phyloP scores from a whole-genome alignment of 2,113 vertebrate species.

The Platycercus adscitus region DNA sequence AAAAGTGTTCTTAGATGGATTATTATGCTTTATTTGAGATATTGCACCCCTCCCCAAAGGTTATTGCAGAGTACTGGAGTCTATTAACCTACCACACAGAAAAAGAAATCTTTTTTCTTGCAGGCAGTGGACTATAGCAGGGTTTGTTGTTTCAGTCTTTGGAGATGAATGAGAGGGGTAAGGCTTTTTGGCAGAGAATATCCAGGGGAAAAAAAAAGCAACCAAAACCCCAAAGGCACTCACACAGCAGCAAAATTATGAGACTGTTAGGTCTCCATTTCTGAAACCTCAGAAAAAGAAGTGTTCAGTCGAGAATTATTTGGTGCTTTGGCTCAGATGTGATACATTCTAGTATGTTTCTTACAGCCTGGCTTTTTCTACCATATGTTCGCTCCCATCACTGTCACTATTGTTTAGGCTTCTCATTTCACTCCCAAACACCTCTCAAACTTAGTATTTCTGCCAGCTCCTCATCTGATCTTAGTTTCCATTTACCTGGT shows the following conservation, averaged over 20 bases:
- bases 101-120: neutral
- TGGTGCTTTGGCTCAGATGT: neutral
- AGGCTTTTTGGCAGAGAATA: neutral
- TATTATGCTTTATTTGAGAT: neutral
- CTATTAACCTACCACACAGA: neutral
- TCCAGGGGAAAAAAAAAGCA: fast-evolving
- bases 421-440: neutral
- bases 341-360: neutral
- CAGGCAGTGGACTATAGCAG: neutral
- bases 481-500: neutral
- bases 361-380: neutral
- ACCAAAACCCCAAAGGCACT: neutral
- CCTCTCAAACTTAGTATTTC: neutral
- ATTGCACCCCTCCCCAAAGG: too few species aligned
- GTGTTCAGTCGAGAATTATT: neutral
- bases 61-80: neutral
- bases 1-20: neutral
- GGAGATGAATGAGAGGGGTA: neutral
- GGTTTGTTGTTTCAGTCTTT: neutral
- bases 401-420: neutral
- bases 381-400: neutral
- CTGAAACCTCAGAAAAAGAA: neutral
- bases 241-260: neutral
- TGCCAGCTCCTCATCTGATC: neutral
- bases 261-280: neutral